Conservation (phyloP, 2,888 invertebrate genomes). For the Eustalomyia histrio region DNA sequence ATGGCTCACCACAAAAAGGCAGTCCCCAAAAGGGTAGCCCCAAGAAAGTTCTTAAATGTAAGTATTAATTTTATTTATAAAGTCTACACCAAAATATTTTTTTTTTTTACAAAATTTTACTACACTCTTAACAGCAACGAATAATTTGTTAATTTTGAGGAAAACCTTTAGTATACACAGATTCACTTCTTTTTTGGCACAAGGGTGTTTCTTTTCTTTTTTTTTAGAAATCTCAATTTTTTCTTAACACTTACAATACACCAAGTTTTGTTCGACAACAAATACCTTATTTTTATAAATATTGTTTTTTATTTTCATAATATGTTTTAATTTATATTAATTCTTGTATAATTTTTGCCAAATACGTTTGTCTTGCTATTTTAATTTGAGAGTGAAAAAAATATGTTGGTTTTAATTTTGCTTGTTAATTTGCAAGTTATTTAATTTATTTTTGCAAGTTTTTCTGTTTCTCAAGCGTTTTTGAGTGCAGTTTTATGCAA, state of each 20-base stretch:
- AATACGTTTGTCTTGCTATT: conserved; percentile 64
- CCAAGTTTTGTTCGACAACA: conserved; percentile 13
- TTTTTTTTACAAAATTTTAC: conserved; percentile 2
- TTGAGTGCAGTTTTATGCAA: conserved; percentile 56
- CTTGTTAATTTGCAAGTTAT: conserved; percentile 60
- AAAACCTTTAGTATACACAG: not conserved
- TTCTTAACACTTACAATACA: conserved; percentile 26
- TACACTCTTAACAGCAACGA: not conserved
- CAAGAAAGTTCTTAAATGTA: conserved; percentile 81
- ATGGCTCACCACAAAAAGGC: conserved; percentile 81
- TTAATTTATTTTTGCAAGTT: conserved; percentile 33
- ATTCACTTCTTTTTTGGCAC: not conserved
- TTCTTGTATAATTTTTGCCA: conserved; percentile 37
- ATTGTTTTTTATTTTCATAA: no score
- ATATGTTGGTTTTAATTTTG: conserved; percentile 37
- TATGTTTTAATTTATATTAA: not conserved
- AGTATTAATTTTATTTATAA: conserved; percentile 67
- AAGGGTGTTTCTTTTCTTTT: not conserved
- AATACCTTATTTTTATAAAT: not conserved
- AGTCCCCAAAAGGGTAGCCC: conserved; percentile 82
- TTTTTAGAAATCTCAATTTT: not conserved
- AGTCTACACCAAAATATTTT: conserved; percentile 11
- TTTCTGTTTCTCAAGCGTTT: conserved; percentile 50
- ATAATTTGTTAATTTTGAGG: not conserved
- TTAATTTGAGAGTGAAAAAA: conserved; percentile 36